Evolutionary conservation across 2,888 invertebrate genomes (phyloP).

Genomic region (Harmothoe impar): DNA sequence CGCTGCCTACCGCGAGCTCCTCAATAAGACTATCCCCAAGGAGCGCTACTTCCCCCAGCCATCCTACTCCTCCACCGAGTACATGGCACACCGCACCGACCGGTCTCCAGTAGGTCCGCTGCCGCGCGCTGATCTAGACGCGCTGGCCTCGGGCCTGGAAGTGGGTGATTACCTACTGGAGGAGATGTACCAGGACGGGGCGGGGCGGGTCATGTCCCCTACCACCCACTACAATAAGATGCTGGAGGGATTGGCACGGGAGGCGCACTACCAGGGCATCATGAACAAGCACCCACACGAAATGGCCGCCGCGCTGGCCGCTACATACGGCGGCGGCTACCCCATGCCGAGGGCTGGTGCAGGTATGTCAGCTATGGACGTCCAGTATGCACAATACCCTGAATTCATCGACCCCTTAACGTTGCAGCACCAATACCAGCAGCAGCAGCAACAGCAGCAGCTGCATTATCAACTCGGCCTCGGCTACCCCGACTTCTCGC

Average conservation of each 20-base stretch:
- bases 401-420: slow-evolving; percentile 49
- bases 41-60: slow-evolving; percentile 64
- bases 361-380: slow-evolving; percentile 32
- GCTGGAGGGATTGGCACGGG: slow-evolving; percentile 16
- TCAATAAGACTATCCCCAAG: slow-evolving; percentile 39
- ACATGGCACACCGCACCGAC: slow-evolving; percentile 79
- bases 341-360: neutral
- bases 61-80: slow-evolving; percentile 80
- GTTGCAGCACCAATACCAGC: slow-evolving; percentile 21
- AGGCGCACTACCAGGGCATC: slow-evolving; percentile 44
- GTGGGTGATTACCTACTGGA: slow-evolving; percentile 50
- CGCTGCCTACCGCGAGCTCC: slow-evolving; percentile 69
- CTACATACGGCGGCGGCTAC: slow-evolving; percentile 17
- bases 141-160: slow-evolving; percentile 37
- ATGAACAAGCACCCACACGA: slow-evolving; percentile 42
- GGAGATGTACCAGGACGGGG: slow-evolving; percentile 52
- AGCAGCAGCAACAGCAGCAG: slow-evolving; percentile 50
- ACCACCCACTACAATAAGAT: slow-evolving; percentile 52
- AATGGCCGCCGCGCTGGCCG: slow-evolving; percentile 55
- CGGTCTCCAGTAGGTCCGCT: slow-evolving; percentile 56
- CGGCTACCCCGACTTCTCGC: slow-evolving; percentile 82
- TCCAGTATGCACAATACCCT: slow-evolving; percentile 46
- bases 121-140: slow-evolving; percentile 59
- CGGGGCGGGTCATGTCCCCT: slow-evolving; percentile 25
- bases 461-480: slow-evolving; percentile 57